phyloP scores from a whole-genome alignment of 2,797 vertebrate species.

The Geotrypetes seraphini region DNA sequence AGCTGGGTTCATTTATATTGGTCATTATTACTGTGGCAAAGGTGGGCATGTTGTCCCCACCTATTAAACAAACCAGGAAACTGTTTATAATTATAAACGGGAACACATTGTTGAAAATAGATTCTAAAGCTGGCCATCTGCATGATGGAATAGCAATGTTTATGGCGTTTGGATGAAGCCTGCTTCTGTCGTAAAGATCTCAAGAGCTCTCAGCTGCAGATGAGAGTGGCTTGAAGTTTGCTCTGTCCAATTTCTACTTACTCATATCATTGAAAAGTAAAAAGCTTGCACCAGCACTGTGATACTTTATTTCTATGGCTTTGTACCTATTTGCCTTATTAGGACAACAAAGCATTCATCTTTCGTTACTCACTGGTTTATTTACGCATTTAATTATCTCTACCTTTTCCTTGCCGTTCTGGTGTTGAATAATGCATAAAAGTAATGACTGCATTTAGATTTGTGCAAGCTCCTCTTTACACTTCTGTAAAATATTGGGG shows the following conservation, averaged over 20 bases:
- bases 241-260: constrained; percentile 23
- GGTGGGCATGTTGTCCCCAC: too few species aligned
- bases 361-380: constrained; percentile 13
- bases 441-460: too few species aligned
- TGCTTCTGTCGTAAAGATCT: constrained; percentile 11
- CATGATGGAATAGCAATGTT: too few species aligned
- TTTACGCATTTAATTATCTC: constrained; percentile 33
- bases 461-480: too few species aligned
- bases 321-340: constrained; percentile 16
- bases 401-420: too few species aligned
- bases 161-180: background rate
- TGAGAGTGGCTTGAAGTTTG: constrained; percentile 15
- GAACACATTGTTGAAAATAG: too few species aligned
- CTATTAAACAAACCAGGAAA: too few species aligned
- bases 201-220: constrained; percentile 21
- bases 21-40: too few species aligned
- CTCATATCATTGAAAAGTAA: constrained; percentile 39
- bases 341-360: constrained; percentile 7
- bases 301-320: background rate
- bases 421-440: too few species aligned
- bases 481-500: too few species aligned
- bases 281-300: constrained; percentile 27
- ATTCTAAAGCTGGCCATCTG: background rate
- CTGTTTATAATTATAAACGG: too few species aligned
- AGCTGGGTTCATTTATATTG: too few species aligned